Percentiles rank a stretch among this genome's conserved stretches.
These are phyloP conservation scores for Asarcornis scutulata DNA, from an alignment of 2,113 vertebrate genomes.

Conservation along the genomic window DNA sequence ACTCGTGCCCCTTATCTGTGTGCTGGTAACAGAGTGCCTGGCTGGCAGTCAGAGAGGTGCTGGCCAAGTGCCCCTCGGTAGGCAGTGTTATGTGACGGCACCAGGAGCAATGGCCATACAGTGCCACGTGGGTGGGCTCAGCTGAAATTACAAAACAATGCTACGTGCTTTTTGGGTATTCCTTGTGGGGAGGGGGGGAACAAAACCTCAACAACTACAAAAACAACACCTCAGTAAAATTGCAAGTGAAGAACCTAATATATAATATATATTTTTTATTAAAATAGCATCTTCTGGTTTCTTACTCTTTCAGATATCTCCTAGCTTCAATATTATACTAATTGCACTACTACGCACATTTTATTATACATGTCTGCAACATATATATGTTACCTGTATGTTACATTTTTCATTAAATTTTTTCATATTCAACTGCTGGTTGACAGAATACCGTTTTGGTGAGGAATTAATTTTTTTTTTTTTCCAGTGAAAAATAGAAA, in stretches of 20 bases:
- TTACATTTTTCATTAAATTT: neutral
- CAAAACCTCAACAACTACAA: neutral
- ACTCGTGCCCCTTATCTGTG: neutral
- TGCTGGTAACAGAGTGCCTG: neutral
- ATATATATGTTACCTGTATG: neutral
- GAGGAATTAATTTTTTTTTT: neutral
- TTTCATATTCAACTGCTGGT: neutral
- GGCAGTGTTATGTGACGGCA: neutral
- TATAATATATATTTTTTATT: neutral
- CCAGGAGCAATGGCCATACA: neutral
- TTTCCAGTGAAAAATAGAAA: neutral
- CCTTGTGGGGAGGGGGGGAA: neutral
- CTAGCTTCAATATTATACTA: neutral
- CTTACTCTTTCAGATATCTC: neutral
- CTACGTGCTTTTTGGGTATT: slow-evolving; percentile 1
- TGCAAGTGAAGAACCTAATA: neutral
- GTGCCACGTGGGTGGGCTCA: neutral
- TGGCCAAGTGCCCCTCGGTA: neutral
- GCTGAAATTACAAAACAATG: neutral
- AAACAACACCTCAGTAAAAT: neutral
- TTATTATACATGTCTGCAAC: neutral
- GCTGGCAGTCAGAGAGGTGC: neutral
- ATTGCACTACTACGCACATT: neutral
- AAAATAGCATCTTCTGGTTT: neutral
- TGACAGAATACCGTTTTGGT: neutral